Conservation (phyloP, 2,888 invertebrate species). For the Octonoba sinensis region DNA sequence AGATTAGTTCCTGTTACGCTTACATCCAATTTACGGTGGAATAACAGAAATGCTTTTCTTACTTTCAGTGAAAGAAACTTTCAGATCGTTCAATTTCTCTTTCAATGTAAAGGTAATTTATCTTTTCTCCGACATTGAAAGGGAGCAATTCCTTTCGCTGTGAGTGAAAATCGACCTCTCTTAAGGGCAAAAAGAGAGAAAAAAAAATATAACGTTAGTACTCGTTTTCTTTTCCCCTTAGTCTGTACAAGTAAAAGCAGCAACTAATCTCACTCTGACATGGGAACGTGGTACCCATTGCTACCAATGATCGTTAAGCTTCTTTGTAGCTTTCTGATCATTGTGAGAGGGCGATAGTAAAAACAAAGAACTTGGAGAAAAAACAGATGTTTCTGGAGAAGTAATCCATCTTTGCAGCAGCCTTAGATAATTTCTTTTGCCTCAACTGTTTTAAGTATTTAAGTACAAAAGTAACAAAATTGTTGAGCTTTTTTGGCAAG, state of each 20-base stretch:
- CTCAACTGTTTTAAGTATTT: not conserved
- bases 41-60: too few relatives aligned
- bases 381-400: constrained; percentile 40
- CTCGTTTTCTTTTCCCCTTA: constrained; percentile 26
- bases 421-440: constrained; percentile 25
- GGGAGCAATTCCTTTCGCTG: constrained; percentile 48
- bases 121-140: constrained; percentile 46
- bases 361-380: constrained; percentile 33
- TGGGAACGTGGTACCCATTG: constrained; percentile 53
- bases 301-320: constrained; percentile 57
- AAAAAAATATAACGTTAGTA: constrained; percentile 9
- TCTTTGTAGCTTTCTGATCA: constrained; percentile 52
- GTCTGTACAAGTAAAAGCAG: constrained; percentile 29
- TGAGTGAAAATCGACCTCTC: constrained; percentile 42
- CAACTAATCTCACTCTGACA: constrained; percentile 56
- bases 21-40: too few relatives aligned
- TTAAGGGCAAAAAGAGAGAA: constrained; percentile 8
- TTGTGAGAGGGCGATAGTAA: constrained; percentile 38
- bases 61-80: constrained; percentile 1
- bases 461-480: too few relatives aligned
- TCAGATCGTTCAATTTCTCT: constrained; percentile 19
- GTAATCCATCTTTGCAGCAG: constrained; percentile 33
- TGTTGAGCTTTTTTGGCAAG: too few relatives aligned
- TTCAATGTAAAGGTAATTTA: constrained; percentile 48
- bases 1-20: too few relatives aligned